Evolutionary conservation across 1,140 invertebrate species (phyloP).

Genomic region (Yoshiicerus persimilis): DNA sequence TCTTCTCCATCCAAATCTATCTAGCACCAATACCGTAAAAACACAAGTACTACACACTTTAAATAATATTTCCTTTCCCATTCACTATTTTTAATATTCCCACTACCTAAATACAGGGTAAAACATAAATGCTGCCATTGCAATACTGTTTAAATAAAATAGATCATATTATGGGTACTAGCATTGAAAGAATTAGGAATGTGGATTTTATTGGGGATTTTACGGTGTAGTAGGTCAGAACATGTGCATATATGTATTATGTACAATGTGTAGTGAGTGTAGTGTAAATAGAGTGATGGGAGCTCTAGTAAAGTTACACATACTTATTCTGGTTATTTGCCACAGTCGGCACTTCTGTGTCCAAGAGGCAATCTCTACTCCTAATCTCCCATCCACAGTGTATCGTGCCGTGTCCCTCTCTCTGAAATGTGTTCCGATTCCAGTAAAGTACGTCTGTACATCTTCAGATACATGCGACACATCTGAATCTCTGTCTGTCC

Average conservation of each 20-base stretch:
- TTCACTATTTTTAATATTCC: no score
- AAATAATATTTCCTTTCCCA: no score
- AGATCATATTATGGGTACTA: no score
- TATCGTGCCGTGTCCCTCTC: neutral
- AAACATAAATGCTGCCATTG: no score
- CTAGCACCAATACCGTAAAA: neutral
- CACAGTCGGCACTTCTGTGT: neutral
- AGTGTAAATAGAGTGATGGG: neutral
- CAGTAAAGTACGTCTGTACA: constrained; percentile 1
- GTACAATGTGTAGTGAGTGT: neutral
- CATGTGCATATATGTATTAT: no score
- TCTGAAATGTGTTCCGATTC: constrained; percentile 5
- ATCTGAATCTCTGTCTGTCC: constrained; percentile 15
- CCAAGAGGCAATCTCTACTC: neutral
- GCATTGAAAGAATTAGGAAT: no score
- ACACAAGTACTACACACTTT: neutral
- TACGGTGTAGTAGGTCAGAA: no score
- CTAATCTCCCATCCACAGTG: neutral
- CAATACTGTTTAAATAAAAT: no score
- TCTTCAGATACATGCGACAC: constrained; percentile 12
- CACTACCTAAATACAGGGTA: no score
- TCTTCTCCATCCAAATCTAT: neutral
- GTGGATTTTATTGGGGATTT: no score
- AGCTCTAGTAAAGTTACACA: no score
- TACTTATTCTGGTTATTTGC: neutral